Percentiles rank a stretch among this genome's conserved stretches.
Conservation (phyloP, 1,140 invertebrate genomes). For the Chelonus insularis region DNA sequence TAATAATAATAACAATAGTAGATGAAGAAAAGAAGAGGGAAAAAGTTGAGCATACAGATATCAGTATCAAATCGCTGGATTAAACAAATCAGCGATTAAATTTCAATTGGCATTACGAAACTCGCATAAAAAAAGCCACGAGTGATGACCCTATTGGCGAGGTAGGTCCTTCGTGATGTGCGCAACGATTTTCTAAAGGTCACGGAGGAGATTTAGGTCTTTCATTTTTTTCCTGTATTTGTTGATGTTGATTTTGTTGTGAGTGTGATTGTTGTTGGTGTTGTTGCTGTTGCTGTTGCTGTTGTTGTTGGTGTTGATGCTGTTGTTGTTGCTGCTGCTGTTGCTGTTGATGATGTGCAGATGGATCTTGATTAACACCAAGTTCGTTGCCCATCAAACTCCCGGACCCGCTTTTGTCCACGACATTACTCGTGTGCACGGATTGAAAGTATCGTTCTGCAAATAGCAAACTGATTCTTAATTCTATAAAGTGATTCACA, state of each 20-base stretch:
- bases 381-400: constrained; percentile 51
- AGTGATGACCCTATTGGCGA: constrained; percentile 30
- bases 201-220: constrained; percentile 59
- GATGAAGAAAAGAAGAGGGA: background rate
- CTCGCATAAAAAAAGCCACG: constrained; percentile 27
- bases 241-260: constrained; percentile 48
- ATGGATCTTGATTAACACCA: constrained; percentile 45
- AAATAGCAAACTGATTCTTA: constrained; percentile 38
- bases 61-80: background rate
- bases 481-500: constrained; percentile 21
- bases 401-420: constrained; percentile 54
- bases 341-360: constrained; percentile 50
- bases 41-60: background rate
- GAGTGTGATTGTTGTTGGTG: constrained; percentile 40
- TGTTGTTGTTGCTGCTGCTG: constrained; percentile 47
- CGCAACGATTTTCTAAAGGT: constrained; percentile 48
- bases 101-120: constrained; percentile 17
- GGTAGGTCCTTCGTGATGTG: constrained; percentile 33
- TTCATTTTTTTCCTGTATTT: constrained; percentile 56
- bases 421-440: constrained; percentile 55
- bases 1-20: background rate
- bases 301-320: constrained; percentile 23
- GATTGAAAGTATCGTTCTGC: constrained; percentile 58
- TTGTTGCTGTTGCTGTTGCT: constrained; percentile 26
- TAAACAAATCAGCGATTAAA: background rate